These are phyloP conservation scores for Cabera pusaria DNA, from an alignment of 2,888 invertebrate genomes.

Conservation along the genomic window DNA sequence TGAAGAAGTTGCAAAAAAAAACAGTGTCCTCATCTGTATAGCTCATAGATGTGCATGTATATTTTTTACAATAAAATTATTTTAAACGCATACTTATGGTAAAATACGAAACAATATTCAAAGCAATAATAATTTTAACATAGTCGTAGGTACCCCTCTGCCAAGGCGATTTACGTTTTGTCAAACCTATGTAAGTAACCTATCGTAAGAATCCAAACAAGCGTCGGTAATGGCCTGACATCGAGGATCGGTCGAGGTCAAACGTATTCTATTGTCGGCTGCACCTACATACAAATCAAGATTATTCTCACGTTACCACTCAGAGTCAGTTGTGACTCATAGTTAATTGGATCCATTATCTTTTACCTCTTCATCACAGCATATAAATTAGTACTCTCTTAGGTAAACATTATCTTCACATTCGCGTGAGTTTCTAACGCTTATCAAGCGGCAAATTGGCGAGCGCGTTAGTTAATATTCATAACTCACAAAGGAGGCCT, in stretches of 20 bases:
- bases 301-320: constrained; percentile 43
- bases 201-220: constrained; percentile 24
- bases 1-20: too few species aligned
- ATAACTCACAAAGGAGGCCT: constrained; percentile 10
- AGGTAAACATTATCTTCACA: constrained; percentile 13
- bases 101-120: too few species aligned
- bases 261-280: constrained; percentile 69
- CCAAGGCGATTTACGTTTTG: too few species aligned
- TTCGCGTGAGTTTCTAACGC: constrained; percentile 1
- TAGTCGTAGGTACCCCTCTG: too few species aligned
- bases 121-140: too few species aligned
- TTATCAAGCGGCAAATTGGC: constrained; percentile 3
- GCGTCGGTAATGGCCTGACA: constrained; percentile 28
- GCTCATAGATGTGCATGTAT: too few species aligned
- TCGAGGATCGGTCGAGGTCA: constrained; percentile 67
- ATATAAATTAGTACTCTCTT: too few species aligned
- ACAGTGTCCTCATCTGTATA: too few species aligned
- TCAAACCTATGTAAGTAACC: too few species aligned
- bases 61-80: too few species aligned
- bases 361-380: too few species aligned
- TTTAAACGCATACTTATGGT: too few species aligned
- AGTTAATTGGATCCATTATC: constrained; percentile 25
- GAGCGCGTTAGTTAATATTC: constrained; percentile 2
- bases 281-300: constrained; percentile 42
- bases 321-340: constrained; percentile 18